phyloP scores from a whole-genome alignment of 2,797 vertebrate genomes.

The Rhinatrema bivittatum region DNA sequence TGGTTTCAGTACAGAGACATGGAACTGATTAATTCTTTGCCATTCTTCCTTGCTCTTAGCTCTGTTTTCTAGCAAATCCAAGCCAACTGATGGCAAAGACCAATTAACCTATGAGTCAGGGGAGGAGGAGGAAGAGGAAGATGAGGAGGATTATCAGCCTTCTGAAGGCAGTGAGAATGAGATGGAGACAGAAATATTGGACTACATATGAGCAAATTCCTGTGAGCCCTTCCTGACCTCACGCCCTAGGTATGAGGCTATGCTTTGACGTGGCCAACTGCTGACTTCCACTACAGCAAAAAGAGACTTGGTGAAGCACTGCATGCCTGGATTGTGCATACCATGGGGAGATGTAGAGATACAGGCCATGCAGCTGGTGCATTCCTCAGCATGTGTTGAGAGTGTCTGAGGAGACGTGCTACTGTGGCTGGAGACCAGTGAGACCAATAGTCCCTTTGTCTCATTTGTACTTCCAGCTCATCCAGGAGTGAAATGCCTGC shows the following conservation, averaged over 20 bases:
- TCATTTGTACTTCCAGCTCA: no score
- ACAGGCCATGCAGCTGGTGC: no score
- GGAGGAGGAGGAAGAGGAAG: conserved; percentile 67
- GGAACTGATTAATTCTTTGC: no score
- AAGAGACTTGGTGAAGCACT: no score
- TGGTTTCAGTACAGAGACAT: no score
- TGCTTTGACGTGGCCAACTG: not conserved
- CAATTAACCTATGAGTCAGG: conserved; percentile 50
- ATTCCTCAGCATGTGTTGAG: no score
- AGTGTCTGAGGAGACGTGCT: no score
- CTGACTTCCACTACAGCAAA: rapidly evolving
- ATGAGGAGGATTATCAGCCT: conserved; percentile 80
- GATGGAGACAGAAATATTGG: conserved; percentile 95
- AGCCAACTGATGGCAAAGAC: conserved; percentile 34
- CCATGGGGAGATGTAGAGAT: no score
- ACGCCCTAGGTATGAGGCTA: rapidly evolving
- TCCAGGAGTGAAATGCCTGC: no score
- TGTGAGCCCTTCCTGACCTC: not conserved
- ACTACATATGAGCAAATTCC: conserved; percentile 70
- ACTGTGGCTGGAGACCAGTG: no score
- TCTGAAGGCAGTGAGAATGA: conserved; percentile 94
- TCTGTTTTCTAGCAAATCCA: conserved; percentile 51
- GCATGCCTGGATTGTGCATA: no score
- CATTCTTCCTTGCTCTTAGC: conserved; percentile 34
- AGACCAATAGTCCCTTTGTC: no score